Conservation (phyloP, 2,888 invertebrate genomes). For the Gasteruption jaculator region DNA sequence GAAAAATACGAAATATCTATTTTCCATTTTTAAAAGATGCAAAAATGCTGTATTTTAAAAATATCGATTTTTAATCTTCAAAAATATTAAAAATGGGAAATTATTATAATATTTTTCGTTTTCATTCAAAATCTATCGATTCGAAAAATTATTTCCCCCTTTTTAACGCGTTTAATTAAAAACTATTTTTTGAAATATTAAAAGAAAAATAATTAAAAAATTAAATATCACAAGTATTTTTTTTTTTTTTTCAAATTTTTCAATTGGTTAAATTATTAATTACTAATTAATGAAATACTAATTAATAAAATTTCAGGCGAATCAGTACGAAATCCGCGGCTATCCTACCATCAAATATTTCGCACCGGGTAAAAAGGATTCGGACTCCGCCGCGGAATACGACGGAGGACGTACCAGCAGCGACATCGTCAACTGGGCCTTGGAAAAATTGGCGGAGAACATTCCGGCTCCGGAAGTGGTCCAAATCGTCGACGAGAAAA, state of each 20-base stretch:
- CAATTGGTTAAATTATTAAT: neutral
- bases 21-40: no score
- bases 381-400: constrained; percentile 74
- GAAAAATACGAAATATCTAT: no score
- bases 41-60: no score
- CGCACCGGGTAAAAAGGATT: constrained; percentile 67
- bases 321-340: constrained; percentile 82
- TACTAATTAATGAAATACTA: constrained; percentile 1
- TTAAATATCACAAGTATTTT: neutral
- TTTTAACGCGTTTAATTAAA: no score
- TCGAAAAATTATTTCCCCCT: no score
- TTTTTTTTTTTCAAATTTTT: neutral
- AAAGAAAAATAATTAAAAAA: neutral
- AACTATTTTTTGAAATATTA: neutral
- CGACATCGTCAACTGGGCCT: constrained; percentile 88
- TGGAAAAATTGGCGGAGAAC: constrained; percentile 81
- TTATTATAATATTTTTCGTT: no score
- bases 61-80: no score
- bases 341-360: constrained; percentile 97
- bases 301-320: constrained; percentile 52
- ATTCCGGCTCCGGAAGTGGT: constrained; percentile 84
- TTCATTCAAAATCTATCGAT: no score
- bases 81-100: no score
- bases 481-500: constrained; percentile 61
- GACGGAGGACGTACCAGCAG: constrained; percentile 86